These are phyloP conservation scores for Pelusios castaneus DNA, from an alignment of 2,113 vertebrate species.

Conservation along the genomic window DNA sequence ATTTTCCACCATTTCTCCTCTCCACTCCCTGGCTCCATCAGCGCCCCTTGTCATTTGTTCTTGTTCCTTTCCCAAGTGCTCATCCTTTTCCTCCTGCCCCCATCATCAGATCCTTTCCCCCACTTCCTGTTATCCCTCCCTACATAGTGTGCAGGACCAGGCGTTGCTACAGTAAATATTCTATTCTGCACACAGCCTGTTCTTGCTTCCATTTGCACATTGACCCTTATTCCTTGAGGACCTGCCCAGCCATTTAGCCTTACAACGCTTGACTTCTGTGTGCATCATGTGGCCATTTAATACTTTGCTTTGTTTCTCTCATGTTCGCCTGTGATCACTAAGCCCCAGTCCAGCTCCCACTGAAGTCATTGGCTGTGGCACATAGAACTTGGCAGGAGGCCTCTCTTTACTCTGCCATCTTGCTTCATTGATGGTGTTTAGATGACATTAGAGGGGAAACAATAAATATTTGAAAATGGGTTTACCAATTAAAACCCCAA, in stretches of 20 bases:
- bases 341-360: slow-evolving; percentile 40
- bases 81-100: neutral
- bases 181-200: neutral
- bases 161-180: neutral
- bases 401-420: neutral
- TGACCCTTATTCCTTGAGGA: neutral
- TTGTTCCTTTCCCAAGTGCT: neutral
- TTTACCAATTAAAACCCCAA: slow-evolving; percentile 72
- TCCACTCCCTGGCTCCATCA: neutral
- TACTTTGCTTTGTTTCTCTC: slow-evolving; percentile 48
- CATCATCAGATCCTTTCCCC: neutral
- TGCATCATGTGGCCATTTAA: slow-evolving; percentile 10
- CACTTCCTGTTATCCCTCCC: neutral
- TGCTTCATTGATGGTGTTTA: neutral
- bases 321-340: neutral
- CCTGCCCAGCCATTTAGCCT: neutral
- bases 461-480: slow-evolving; percentile 59
- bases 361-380: slow-evolving; percentile 56
- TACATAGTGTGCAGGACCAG: neutral
- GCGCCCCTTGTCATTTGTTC: neutral
- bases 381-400: neutral
- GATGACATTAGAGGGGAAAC: slow-evolving; percentile 34
- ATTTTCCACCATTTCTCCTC: neutral
- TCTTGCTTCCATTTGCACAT: neutral
- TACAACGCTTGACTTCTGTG: slow-evolving; percentile 6